phyloP scores from a whole-genome alignment of 2,888 invertebrate genomes.

The Chrysodeixis includens region DNA sequence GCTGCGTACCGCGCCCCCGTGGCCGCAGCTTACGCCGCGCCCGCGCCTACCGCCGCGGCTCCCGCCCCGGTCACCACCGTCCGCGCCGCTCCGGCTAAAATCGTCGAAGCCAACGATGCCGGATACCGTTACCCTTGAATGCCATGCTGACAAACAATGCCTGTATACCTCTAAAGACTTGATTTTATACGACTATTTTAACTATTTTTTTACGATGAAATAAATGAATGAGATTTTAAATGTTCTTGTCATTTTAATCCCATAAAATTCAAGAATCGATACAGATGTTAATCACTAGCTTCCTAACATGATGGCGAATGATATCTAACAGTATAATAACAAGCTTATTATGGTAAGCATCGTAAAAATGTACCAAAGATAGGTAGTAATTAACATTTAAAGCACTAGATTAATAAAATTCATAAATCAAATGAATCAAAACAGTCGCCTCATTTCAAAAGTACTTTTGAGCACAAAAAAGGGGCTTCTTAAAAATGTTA shows the following conservation, averaged over 20 bases:
- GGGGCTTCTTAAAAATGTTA: too few species aligned
- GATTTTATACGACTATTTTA: constrained; percentile 73
- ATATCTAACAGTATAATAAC: too few species aligned
- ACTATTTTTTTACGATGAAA: constrained; percentile 65
- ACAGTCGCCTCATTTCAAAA: too few species aligned
- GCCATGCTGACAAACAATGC: constrained; percentile 64
- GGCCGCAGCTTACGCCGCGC: constrained; percentile 51
- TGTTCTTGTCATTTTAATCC: constrained; percentile 16
- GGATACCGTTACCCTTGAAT: constrained; percentile 83
- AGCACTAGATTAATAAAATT: too few species aligned
- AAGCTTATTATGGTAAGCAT: too few species aligned
- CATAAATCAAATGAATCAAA: too few species aligned
- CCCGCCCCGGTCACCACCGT: constrained; percentile 88
- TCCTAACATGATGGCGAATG: too few species aligned
- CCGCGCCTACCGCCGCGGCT: constrained; percentile 87
- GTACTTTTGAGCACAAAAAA: too few species aligned
- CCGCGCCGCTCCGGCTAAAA: constrained; percentile 90
- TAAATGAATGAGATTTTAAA: constrained; percentile 47
- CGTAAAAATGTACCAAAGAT: too few species aligned
- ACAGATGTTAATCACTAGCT: too few species aligned
- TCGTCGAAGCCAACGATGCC: constrained; percentile 86
- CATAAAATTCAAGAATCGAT: too few species aligned
- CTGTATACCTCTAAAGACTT: constrained; percentile 77
- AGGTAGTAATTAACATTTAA: too few species aligned
- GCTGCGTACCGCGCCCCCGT: constrained; percentile 60